Evolutionary conservation across 2,888 invertebrate genomes (phyloP).

Genomic region (Liopterus haemorrhoidalis): DNA sequence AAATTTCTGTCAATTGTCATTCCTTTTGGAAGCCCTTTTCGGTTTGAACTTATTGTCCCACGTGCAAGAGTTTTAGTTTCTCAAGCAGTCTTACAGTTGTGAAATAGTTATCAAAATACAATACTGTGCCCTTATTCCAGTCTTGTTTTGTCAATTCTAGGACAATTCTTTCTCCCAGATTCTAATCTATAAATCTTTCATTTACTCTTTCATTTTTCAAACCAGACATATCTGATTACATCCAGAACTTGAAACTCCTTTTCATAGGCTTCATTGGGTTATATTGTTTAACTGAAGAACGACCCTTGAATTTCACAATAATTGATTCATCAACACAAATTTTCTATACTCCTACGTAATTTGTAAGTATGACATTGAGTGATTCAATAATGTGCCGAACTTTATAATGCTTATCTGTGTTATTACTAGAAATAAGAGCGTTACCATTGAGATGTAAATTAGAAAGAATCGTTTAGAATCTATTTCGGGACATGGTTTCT

Average conservation of each 20-base stretch:
- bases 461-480: conserved; percentile 22
- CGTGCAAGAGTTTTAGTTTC: conserved; percentile 28
- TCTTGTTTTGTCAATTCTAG: conserved; percentile 26
- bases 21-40: too few relatives aligned
- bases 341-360: too few relatives aligned
- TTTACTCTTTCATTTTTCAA: conserved; percentile 27
- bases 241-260: conserved; percentile 31
- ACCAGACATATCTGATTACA: conserved; percentile 25
- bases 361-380: conserved; percentile 19
- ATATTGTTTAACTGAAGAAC: conserved; percentile 24
- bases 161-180: conserved; percentile 31
- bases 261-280: conserved; percentile 33
- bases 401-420: conserved; percentile 26
- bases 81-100: conserved; percentile 26
- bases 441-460: conserved; percentile 27
- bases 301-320: conserved; percentile 15
- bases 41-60: conserved; percentile 25
- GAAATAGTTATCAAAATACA: conserved; percentile 29
- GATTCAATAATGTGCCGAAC: conserved; percentile 20
- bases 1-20: conserved; percentile 20
- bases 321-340: conserved; percentile 24
- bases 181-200: conserved; percentile 26
- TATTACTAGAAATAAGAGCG: conserved; percentile 12
- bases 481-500: conserved; percentile 21
- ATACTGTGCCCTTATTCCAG: conserved; percentile 21